Base-by-base conservation (phyloP, 2,888 invertebrate genomes). In the Biston stratarius region DNA sequence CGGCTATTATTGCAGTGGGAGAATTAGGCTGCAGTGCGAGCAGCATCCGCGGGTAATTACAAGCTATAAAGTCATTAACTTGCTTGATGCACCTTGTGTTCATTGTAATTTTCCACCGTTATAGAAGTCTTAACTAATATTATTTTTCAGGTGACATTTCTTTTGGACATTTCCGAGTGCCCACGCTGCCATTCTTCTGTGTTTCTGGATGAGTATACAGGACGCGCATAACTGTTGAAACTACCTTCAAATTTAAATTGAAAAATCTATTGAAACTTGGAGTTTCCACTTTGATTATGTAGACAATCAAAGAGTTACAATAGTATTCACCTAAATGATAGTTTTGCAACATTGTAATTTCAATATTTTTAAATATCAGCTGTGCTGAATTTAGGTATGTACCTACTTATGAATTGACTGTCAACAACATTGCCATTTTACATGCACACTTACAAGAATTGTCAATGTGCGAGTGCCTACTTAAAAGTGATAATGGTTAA, bases 121-220 rank as follows among this genome's bases (percentile, higher is more conserved):
- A 47, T 47, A 8, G 14, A 8, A 48, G 24, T 10, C 15, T 33
- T 24, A 11, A 33, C 5, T 11, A 11, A 10, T 12, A 14, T 12
- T 58, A 33, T 5, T 3, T 88, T 87, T 36, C 87, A 95, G 95
- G 90, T 94, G 7, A 89, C 91, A 42, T 95, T 94, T 72, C 77
- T 95, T 33, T 77, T 92, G 71, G 95, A 95, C 64, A 90, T 94
- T 64, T 73, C 90, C 0, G 91, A 92, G 64, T 95, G 95, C 70
- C 94, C 94, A 5, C 85, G 89, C 9, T 95, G 95, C 79, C 90
- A 86, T 64, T 91, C 91, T 11, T 71, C 89, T 33, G 80, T 83
- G 15, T 92, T 87, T 72, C 74, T 94, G 67, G 93, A 93, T 76
- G 94, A 94, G 79, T 87, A 89, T 70, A 70, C 67, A 61, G 81